Percentiles rank a stretch among this genome's conserved stretches.
These are phyloP conservation scores for Cryptus armator DNA, from an alignment of 2,888 invertebrate genomes.

Conservation along the genomic window DNA sequence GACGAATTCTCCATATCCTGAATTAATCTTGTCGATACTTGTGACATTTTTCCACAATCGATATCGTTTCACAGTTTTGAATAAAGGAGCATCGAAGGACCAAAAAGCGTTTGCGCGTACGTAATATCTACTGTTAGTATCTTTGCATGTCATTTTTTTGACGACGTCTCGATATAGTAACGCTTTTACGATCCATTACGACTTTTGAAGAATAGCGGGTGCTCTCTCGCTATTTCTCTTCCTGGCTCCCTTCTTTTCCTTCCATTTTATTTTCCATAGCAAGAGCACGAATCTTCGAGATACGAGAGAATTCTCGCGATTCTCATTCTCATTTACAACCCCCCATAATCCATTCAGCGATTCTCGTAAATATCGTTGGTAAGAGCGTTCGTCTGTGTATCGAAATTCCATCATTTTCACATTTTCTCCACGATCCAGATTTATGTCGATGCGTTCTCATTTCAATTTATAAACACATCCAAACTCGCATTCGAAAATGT, in stretches of 20 bases:
- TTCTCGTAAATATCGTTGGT: slow-evolving; percentile 7
- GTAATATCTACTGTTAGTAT: slow-evolving; percentile 1
- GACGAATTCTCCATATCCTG: too few relatives aligned
- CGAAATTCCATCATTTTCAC: neutral
- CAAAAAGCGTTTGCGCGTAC: neutral
- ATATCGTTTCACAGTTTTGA: neutral
- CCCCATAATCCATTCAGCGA: neutral
- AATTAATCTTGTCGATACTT: neutral
- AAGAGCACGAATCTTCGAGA: neutral
- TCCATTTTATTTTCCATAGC: neutral
- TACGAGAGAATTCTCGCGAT: neutral
- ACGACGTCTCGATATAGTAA: neutral
- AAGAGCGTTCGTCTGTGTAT: neutral
- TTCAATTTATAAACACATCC: neutral
- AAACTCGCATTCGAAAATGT: neutral
- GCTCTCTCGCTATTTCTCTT: neutral
- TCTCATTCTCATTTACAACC: slow-evolving; percentile 12
- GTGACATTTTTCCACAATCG: neutral
- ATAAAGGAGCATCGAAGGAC: neutral
- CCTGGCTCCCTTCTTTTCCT: neutral
- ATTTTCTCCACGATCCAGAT: neutral
- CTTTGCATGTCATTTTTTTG: neutral
- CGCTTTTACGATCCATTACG: slow-evolving; percentile 25
- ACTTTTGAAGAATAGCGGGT: slow-evolving; percentile 1
- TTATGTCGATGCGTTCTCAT: neutral